Evolutionary conservation across 2,888 invertebrate genomes (phyloP).

Genomic region (Conomelus anceps): DNA sequence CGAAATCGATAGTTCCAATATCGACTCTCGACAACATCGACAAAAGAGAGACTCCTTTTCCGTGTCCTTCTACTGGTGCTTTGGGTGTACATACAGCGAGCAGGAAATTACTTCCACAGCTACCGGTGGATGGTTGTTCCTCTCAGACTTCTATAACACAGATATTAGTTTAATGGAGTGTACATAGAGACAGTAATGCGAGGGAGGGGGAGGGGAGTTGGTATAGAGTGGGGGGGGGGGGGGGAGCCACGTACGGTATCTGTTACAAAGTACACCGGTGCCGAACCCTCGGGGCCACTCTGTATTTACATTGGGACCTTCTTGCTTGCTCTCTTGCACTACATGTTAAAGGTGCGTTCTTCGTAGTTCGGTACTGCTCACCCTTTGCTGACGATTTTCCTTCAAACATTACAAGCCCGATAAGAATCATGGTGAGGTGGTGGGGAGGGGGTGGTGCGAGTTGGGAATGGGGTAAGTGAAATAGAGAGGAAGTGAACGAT

Average conservation of each 20-base stretch:
- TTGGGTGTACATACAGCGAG: background rate
- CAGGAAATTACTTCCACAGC: background rate
- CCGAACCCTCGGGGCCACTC: background rate
- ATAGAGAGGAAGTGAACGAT: no score
- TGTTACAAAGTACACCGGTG: background rate
- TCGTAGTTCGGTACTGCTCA: no score
- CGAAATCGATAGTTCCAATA: background rate
- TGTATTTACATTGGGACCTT: background rate
- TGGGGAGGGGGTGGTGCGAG: no score
- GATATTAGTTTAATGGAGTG: background rate
- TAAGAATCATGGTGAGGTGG: background rate
- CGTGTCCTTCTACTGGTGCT: background rate
- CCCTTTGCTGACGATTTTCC: background rate
- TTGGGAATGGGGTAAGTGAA: no score
- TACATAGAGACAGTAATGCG: background rate
- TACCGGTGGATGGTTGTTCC: background rate
- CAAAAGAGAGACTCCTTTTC: no score
- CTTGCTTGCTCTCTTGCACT: background rate
- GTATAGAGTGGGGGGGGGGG: background rate
- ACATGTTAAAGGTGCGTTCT: no score
- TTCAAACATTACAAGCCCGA: background rate
- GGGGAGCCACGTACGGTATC: background rate
- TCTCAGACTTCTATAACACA: background rate
- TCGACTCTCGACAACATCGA: background rate
- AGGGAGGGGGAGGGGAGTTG: background rate